Evolutionary conservation across 2,113 vertebrate genomes (phyloP), one percentile per base, ranked within the genome.

Genomic region (Passer domesticus): DNA sequence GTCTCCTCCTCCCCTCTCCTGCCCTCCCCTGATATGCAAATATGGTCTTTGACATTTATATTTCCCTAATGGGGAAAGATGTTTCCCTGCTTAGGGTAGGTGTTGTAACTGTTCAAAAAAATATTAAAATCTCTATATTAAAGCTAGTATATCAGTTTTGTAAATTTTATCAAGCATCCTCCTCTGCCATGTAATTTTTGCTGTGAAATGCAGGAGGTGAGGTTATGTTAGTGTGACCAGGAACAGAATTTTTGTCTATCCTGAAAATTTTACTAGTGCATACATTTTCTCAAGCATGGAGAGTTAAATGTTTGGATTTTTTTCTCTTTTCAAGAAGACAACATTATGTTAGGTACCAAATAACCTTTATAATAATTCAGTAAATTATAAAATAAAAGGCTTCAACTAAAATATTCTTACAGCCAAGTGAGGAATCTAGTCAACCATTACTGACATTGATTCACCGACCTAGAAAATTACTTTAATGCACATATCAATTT

Each of bases 401-500:
- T 96, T 97, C 87, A 95, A 72, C 95, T 92, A 87, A 97, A 96
- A 83, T 59, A 95, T 90, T 97, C 95, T 94, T 94, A 77, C 44
- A 96, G 89, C 66, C 94, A 94, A 94, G 88, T 44, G 94, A 89
- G 43, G 94, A 97, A 25, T 59, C 60, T 67, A 92, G 53, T 87
- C 89, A 96, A 49, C 90, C 85, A 84, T 97, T 97, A 90, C 87
- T 93, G 96, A 94, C 95, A 92, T 95, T 70, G 81, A 97, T 94
- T 98, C 91, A 62, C 70, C 97, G 94, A 97, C 97, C 96, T 97
- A 97, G 97, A 98, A 98, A 98, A 98, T 98, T 81, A 95, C 94
- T 97, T 97, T 97, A 98, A 97, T 98, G 96, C 66, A 96, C 68
- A 84, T 97, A 98, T 98, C 96, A 96, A 96, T 98, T 97, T 97